These are phyloP conservation scores for Raja brachyura DNA, from an alignment of 2,113 vertebrate species.

Conservation along the genomic window DNA sequence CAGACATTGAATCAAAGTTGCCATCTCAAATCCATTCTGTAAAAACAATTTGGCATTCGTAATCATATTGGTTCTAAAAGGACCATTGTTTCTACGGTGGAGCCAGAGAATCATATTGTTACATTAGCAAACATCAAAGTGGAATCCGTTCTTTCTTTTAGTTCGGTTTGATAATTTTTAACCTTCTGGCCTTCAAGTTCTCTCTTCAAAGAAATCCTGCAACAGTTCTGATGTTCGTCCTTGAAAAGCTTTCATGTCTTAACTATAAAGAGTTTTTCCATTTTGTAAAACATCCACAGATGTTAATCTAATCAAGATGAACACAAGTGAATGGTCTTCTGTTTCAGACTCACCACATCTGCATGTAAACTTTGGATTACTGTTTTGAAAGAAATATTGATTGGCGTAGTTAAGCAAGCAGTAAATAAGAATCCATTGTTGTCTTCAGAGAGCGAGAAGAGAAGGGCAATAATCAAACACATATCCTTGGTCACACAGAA, in stretches of 20 bases:
- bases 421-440: not conserved
- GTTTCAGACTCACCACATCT: not conserved
- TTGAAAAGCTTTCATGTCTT: conserved; percentile 8
- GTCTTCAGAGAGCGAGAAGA: not conserved
- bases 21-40: not conserved
- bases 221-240: not conserved
- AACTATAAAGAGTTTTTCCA: not conserved
- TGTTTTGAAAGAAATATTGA: not conserved
- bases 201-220: conserved; percentile 4
- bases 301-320: conserved; percentile 10
- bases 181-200: not conserved
- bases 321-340: not conserved
- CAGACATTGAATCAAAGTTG: not conserved
- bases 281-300: conserved; percentile 8
- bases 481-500: not conserved
- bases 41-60: not conserved
- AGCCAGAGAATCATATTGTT: not conserved
- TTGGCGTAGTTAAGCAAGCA: not conserved
- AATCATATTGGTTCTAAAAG: not conserved
- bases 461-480: not conserved
- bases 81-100: not conserved
- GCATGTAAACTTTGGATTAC: not conserved
- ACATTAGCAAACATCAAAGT: not conserved
- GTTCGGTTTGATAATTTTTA: not conserved
- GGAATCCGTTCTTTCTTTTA: not conserved